Conservation (phyloP, 1,140 invertebrate genomes). For the Bradysia coprophila region DNA sequence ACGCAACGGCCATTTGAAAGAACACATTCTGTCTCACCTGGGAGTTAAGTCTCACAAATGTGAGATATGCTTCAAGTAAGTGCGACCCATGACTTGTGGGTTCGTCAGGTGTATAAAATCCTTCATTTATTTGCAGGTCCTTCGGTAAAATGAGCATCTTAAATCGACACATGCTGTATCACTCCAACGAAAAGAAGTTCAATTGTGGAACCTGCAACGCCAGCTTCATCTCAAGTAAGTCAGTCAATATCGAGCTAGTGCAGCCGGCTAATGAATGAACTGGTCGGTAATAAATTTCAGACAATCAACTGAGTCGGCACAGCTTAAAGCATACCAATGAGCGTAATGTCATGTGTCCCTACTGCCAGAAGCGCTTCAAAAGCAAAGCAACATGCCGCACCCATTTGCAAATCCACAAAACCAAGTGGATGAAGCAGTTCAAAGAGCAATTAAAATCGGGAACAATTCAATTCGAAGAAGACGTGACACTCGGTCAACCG, state of each 20-base stretch:
- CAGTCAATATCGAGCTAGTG: background rate
- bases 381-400: slow-evolving; percentile 2
- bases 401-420: slow-evolving; percentile 5
- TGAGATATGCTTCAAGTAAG: background rate
- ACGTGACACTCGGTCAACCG: background rate
- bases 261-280: slow-evolving; percentile 1
- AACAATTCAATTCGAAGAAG: slow-evolving; percentile 2
- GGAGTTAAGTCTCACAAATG: background rate
- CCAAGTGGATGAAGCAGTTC: background rate
- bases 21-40: background rate
- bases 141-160: background rate
- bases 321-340: background rate
- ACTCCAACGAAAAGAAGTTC: background rate
- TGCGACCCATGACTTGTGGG: background rate
- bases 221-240: background rate
- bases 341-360: slow-evolving; percentile 3
- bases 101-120: background rate
- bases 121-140: background rate
- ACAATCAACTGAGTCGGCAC: background rate
- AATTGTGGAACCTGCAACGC: background rate
- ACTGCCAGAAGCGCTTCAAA: slow-evolving; percentile 6
- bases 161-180: background rate
- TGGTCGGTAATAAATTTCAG: slow-evolving; percentile 1
- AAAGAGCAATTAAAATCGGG: background rate
- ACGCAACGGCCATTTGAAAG: background rate